Evolutionary conservation across 2,888 invertebrate genomes (phyloP), one percentile per base, ranked within the genome.

Genomic region (Itoplectis maculator): DNA sequence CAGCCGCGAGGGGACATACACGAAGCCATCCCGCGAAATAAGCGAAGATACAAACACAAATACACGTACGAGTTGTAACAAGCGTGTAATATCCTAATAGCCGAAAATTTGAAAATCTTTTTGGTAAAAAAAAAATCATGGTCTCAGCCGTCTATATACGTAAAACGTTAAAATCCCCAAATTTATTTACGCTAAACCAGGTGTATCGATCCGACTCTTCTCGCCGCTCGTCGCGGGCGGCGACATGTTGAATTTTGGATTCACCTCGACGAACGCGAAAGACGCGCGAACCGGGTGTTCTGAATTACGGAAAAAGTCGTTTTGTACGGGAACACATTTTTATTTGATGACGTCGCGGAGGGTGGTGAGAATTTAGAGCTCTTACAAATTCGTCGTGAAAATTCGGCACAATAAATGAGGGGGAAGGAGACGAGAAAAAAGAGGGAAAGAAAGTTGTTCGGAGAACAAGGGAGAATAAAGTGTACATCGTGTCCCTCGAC

Each of bases 1-100:
- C 63, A 51, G 74, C 37, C 73, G 40, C 61, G 74, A 29, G 54
- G 69, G 59, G 81, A 42, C 73, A 76, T 56, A 63, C 74, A 59
- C 47, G 68, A 66, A 20, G 13, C 49, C 40, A 15, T 15, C 6
- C 8, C 13, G 20, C 18, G 56, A 15, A 65, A 45, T 37, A 51
- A n/a, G 13, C 15, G 15, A 15, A 49, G 0, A 51, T 23, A 49
- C 3, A 49, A 61, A 42, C 23, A 72, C n/a, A n/a, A 61, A 2
- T 35, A n/a, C 59, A 29, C 42, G 23, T 63, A 42, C 11, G 18
- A 42, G n/a, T 29, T 45, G 35, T 4, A 18, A 37, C 13, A 11
- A 13, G 23, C n/a, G 1, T 9, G 9, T 7, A 15, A 37, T 61
- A 54, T 69, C n/a, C n/a, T 15, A 18, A 20, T 11, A 13, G n/a